A percentile compares a stretch with the other conserved stretches of the same genome.
Conservation (phyloP, 2,888 invertebrate species). For the Drepana falcataria region DNA sequence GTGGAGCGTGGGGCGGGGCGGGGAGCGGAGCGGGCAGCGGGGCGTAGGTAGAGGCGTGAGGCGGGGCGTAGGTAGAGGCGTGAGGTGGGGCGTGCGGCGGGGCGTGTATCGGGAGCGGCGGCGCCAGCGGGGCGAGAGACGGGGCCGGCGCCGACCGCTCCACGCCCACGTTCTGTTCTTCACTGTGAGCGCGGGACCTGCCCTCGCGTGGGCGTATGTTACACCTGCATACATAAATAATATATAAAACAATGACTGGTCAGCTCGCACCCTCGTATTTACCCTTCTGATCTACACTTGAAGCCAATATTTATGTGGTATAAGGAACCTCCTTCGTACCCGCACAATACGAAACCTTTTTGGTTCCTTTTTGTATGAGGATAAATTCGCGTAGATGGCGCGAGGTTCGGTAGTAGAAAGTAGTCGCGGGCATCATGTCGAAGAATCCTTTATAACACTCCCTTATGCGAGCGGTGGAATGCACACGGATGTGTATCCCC, state of each 20-base stretch:
- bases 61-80: conserved; percentile 19
- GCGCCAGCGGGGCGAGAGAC: conserved; percentile 18
- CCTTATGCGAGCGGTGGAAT: no score
- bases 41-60: conserved; percentile 11
- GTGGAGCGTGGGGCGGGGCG: conserved; percentile 14
- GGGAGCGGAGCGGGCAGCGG: conserved; percentile 8
- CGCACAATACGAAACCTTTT: no score
- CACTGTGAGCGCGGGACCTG: conserved; percentile 45
- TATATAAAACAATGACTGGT: neutral
- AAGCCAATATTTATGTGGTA: no score
- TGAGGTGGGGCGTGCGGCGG: conserved; percentile 15
- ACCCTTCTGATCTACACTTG: no score
- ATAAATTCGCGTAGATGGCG: no score
- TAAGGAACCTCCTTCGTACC: no score
- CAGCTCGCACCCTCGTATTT: no score
- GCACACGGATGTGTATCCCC: no score
- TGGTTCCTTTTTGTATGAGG: no score
- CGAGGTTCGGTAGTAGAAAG: no score
- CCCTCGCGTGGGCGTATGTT: conserved; percentile 17
- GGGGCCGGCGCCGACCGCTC: conserved; percentile 15
- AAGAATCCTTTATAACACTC: no score
- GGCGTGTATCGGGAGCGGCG: conserved; percentile 16
- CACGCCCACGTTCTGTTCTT: conserved; percentile 36
- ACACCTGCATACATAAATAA: conserved; percentile 11
- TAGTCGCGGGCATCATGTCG: no score